Evolutionary conservation across 2,888 invertebrate species (phyloP), one percentile per base, ranked within the genome.

Genomic region (Pomacea canaliculata): DNA sequence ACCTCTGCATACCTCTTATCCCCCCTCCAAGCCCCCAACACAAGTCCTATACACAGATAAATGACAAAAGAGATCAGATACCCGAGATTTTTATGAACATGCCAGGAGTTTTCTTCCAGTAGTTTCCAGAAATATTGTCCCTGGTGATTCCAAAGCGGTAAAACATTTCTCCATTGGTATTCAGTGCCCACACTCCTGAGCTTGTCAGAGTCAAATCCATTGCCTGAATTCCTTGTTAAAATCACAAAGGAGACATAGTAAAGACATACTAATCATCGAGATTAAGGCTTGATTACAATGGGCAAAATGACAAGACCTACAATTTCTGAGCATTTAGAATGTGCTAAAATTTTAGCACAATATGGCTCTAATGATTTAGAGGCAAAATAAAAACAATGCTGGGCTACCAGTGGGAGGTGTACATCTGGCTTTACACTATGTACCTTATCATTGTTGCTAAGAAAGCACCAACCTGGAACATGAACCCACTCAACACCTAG

Each of bases 401-500:
- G 37, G 51, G 8, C 10, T 13, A 16, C 51, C 51, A 10, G 16
- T 56, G 51, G 10, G 16, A 56, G 16, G 51, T 13, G 12, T 56
- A 56, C 51, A 7, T 37, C 4, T 37, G 51, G 51, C 51, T 16
- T 23, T 23, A 0, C 23, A 23, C 51, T 7, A 56, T 56, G 51
- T 56, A 56, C 51, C 16, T 10, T 8, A 56, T 56, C 51, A 56
- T 2, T 56, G 16, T 16, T 56, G 51, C 8, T 56, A 56, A 56
- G 16, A 56, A 16, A 13, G 51, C 12, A 66, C 73, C 65, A 80
- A 89, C 90, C 92, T 80, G 91, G 89, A 0, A 93, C 91, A 79
- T 89, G 88, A n/a, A 92, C 88, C 93, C 93, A 93, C 59, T 90
- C 89, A 56, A 90, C 89, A n/a, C 93, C 93, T 72, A 92, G 89